A percentile compares a stretch with the other conserved stretches of the same genome.
Conservation (phyloP, 2,113 vertebrate genomes). For the Symphodus melops region DNA sequence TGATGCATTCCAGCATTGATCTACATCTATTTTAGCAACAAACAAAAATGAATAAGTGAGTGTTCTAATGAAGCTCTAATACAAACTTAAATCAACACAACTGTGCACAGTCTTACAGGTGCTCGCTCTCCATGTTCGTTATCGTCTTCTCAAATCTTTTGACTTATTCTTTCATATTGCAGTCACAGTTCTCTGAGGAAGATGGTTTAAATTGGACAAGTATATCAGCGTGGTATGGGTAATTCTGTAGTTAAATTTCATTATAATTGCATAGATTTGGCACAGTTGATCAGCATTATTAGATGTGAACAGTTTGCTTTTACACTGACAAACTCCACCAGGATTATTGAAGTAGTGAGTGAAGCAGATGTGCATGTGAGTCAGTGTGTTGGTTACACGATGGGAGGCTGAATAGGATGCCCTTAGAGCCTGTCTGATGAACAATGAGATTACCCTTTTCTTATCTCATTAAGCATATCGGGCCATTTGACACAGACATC, state of each 20-base stretch:
- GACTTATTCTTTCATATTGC: too few relatives aligned
- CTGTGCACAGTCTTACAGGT: neutral
- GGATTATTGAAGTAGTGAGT: conserved; percentile 12
- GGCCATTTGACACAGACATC: conserved; percentile 68
- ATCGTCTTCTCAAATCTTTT: too few relatives aligned
- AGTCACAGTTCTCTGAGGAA: too few relatives aligned
- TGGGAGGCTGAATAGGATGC: conserved; percentile 62
- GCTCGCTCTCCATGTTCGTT: neutral
- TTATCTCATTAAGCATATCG: conserved; percentile 73
- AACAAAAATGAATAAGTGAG: too few relatives aligned
- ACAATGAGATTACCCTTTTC: conserved; percentile 73
- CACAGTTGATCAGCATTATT: too few relatives aligned
- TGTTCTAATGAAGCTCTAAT: neutral
- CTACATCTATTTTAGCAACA: neutral
- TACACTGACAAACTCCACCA: too few relatives aligned
- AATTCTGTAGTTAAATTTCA: too few relatives aligned
- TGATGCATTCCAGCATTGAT: conserved; percentile 2
- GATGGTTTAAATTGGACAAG: too few relatives aligned
- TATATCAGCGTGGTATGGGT: too few relatives aligned
- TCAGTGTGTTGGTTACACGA: conserved; percentile 49
- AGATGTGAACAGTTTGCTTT: too few relatives aligned
- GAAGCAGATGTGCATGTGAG: conserved; percentile 52
- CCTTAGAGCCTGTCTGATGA: conserved; percentile 65
- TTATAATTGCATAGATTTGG: too few relatives aligned
- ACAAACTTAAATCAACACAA: neutral